A percentile compares a stretch with the other conserved stretches of the same genome.
Conservation (phyloP, 1,140 invertebrate species). For the Papilio helenus region DNA sequence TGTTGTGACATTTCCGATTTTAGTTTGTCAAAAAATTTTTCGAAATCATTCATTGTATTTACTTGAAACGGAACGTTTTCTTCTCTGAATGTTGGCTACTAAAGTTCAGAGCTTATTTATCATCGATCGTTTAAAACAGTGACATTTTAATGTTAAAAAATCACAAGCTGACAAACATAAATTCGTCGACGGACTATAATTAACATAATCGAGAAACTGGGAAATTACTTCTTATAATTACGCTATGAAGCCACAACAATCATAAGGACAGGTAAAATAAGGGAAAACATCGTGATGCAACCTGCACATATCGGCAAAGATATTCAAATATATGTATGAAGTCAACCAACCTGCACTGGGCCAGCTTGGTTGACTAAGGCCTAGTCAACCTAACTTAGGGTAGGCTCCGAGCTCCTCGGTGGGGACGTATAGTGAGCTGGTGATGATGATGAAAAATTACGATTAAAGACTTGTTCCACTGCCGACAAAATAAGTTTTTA, state of each 20-base stretch:
- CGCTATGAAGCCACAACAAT: not conserved
- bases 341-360: no score
- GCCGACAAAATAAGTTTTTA: no score
- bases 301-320: no score
- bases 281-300: no score
- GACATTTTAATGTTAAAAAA: not conserved
- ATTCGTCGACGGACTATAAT: not conserved
- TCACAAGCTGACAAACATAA: not conserved
- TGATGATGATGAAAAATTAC: no score
- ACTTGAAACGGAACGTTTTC: not conserved
- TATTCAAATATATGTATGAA: no score
- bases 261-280: not conserved
- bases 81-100: not conserved
- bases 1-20: slow-evolving; percentile 47
- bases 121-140: not conserved
- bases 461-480: no score
- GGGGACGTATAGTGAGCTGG: no score
- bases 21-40: slow-evolving; percentile 48
- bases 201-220: not conserved
- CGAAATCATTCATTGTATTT: slow-evolving; percentile 67
- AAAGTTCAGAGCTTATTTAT: not conserved
- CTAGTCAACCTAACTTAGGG: no score
- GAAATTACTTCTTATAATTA: not conserved
- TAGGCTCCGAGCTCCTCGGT: no score
- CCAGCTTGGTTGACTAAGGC: no score